These are phyloP conservation scores for Pseudomyrmex sp. DNA, from an alignment of 1,140 invertebrate species.

Conservation along the genomic window DNA sequence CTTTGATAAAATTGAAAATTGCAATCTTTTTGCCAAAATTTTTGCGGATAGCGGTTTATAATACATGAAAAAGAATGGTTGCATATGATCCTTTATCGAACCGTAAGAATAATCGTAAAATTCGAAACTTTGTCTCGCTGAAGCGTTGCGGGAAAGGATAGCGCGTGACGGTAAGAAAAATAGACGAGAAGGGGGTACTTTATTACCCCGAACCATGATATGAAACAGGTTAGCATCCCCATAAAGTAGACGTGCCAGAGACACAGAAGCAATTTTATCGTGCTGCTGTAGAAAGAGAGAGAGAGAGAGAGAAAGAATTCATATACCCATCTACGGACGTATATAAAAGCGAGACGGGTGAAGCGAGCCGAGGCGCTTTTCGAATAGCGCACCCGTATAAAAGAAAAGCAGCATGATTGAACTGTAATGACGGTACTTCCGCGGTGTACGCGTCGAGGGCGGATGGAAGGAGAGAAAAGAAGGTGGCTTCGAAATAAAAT, in stretches of 20 bases:
- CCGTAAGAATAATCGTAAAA: neutral
- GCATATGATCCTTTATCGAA: no score
- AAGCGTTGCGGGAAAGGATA: constrained; percentile 39
- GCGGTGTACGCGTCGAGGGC: constrained; percentile 33
- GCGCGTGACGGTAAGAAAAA: neutral
- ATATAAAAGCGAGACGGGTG: constrained; percentile 73
- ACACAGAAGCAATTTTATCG: constrained; percentile 81
- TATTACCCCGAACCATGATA: constrained; percentile 78
- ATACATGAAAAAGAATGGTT: no score
- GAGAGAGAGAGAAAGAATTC: constrained; percentile 67
- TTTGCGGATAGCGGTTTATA: no score
- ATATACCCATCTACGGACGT: constrained; percentile 78
- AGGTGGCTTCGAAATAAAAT: constrained; percentile 76
- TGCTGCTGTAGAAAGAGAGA: constrained; percentile 67
- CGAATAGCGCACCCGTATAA: constrained; percentile 78
- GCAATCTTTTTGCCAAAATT: no score
- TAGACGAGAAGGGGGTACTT: constrained; percentile 62
- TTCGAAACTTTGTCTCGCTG: constrained; percentile 33
- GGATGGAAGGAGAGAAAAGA: constrained; percentile 4
- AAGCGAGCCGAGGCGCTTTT: constrained; percentile 70
- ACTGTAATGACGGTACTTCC: constrained; percentile 78
- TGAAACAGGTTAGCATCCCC: constrained; percentile 79
- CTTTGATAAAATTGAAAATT: no score
- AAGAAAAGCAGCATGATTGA: constrained; percentile 81
- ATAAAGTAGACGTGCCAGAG: constrained; percentile 78